These are phyloP conservation scores for Pavo muticus DNA, from an alignment of 2,113 vertebrate genomes.

Conservation along the genomic window DNA sequence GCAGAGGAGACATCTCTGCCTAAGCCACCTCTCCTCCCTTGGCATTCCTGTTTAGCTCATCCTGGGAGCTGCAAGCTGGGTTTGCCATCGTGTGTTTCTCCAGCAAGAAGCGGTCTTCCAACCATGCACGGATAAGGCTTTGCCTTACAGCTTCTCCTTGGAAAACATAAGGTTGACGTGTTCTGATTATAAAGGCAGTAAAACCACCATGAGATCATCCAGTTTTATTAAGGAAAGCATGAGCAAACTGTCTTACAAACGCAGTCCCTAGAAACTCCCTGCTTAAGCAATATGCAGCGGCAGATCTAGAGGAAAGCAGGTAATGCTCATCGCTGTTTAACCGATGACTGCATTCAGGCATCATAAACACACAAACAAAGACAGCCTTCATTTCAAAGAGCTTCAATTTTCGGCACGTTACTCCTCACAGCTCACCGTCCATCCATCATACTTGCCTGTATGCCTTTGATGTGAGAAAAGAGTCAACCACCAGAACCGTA, in stretches of 20 bases:
- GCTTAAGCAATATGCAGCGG: neutral
- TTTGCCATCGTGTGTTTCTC: neutral
- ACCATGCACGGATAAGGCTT: fast-evolving
- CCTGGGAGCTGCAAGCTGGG: fast-evolving
- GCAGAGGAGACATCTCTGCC: neutral
- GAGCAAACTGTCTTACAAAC: neutral
- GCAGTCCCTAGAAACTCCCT: neutral
- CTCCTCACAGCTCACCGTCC: constrained; percentile 13
- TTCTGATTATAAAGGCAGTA: neutral
- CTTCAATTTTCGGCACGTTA: neutral
- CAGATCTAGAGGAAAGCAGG: neutral
- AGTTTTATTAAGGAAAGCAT: neutral
- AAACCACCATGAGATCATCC: neutral
- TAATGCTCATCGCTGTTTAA: neutral
- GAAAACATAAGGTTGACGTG: neutral
- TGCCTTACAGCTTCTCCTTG: neutral
- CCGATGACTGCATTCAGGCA: fast-evolving
- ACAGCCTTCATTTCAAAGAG: neutral
- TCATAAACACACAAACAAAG: neutral
- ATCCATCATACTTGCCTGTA: neutral
- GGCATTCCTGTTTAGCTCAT: fast-evolving
- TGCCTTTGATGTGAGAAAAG: neutral
- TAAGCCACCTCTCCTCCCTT: neutral
- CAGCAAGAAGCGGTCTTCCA: neutral
- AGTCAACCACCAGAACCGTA: neutral